Evolutionary conservation across 92 coral and sea anemone species (phyloP), one percentile per base, ranked within the genome.

Genomic region (Hydrozoanthus gracilis): DNA sequence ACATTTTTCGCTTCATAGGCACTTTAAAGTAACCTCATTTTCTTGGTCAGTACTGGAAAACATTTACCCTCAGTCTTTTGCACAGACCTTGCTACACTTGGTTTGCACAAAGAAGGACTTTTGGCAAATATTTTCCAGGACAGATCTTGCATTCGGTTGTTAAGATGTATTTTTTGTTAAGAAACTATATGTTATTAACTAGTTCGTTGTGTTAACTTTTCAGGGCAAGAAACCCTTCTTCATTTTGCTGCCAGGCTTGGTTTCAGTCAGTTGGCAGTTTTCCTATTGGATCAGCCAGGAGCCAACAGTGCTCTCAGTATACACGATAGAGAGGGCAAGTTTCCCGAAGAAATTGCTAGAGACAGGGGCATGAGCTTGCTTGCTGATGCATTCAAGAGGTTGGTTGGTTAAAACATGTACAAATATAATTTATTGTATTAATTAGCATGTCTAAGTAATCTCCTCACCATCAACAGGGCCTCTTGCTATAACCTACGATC

Each of bases 211-310:
- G 55, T 45, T 49, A 15, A 18, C 8, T 50, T 50, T 78, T 6
- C 73, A 94, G 98, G 98, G 48, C 93, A 90, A 58, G 95, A 92
- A 89, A 94, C 98, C 2, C 85, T 94, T 49, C 94, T 94, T 47
- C 98, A 94, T 82, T 86, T 94, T 67, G 90, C 95, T 11, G 93
- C 95, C 50, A 86, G 93, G 58, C 90, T 92, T 80, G 98, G 98
- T 12, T 94, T 94, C 51, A 92, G 84, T 55, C 98, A 94, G 83
- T 88, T 94, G 50, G 89, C 98, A 17, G 84, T 89, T 13, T 94
- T 86, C 86, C 80, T 94, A 44, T 76, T 94, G 66, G 98, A 94
- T 66, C 92, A 90, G 56, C 98, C 98, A 12, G 98, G 98, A 44
- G 95, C 98, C 14, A 55, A 65, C 35, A 82, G 92, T 71, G 98